A percentile compares a stretch with the other conserved stretches of the same genome.
These are phyloP conservation scores for Piezodorus guildinii DNA, from an alignment of 1,140 invertebrate genomes.

Conservation along the genomic window DNA sequence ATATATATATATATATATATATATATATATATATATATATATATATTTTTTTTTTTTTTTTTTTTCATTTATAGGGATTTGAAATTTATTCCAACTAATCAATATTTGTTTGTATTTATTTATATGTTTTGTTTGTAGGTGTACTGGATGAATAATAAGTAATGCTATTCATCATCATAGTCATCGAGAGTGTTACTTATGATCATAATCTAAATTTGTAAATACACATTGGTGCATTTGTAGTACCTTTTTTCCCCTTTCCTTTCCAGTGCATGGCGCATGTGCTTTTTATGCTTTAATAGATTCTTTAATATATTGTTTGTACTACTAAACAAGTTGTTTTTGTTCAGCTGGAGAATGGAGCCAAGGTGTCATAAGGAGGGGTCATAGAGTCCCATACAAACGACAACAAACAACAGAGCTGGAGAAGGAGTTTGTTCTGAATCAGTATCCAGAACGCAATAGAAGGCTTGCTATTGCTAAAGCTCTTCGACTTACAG, in stretches of 20 bases:
- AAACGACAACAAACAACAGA: constrained; percentile 95
- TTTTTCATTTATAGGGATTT: no score
- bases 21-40: no score
- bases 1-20: no score
- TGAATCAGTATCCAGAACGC: constrained; percentile 94
- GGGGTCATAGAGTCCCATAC: constrained; percentile 46
- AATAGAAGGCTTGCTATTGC: constrained; percentile 96
- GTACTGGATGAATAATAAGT: no score
- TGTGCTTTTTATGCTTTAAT: neutral
- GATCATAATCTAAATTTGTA: neutral
- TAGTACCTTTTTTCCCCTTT: constrained; percentile 10
- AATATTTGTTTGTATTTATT: no score
- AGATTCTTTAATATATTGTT: neutral
- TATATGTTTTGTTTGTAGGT: no score
- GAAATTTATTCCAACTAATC: no score
- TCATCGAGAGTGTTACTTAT: neutral
- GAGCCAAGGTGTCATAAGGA: constrained; percentile 19
- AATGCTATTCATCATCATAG: neutral
- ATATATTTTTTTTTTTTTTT: no score
- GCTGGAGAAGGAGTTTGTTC: constrained; percentile 97
- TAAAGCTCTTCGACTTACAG: constrained; percentile 87
- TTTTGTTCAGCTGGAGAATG: constrained; percentile 22
- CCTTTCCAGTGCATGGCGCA: constrained; percentile 7
- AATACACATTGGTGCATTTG: neutral
- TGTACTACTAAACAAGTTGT: neutral